These are phyloP conservation scores for Perca schrenkii DNA, from an alignment of 2,113 vertebrate species.

Conservation along the genomic window DNA sequence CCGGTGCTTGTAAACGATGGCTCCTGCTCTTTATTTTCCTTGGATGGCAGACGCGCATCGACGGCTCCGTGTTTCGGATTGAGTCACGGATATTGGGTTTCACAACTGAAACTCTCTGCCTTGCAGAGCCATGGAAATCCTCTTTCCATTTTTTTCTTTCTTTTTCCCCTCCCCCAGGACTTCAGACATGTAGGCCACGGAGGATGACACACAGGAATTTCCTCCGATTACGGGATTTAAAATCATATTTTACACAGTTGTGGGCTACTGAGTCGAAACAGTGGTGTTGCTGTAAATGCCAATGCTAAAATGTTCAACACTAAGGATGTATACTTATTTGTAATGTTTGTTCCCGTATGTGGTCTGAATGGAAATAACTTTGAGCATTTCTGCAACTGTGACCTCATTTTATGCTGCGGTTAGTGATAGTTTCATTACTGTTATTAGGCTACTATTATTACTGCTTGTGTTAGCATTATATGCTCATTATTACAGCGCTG, in stretches of 20 bases:
- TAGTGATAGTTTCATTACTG: not conserved
- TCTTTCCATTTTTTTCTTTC: slow-evolving; percentile 6
- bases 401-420: not conserved
- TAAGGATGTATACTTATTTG: not conserved
- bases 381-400: not conserved
- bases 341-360: not conserved
- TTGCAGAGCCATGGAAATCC: slow-evolving; percentile 54
- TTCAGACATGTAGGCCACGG: slow-evolving; percentile 49
- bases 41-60: slow-evolving; percentile 58
- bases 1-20: slow-evolving; percentile 40
- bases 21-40: slow-evolving; percentile 46
- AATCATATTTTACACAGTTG: slow-evolving; percentile 4
- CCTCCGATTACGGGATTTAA: slow-evolving; percentile 32
- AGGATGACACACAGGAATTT: slow-evolving; percentile 65
- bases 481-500: slow-evolving; percentile 8
- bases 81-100: slow-evolving; percentile 73
- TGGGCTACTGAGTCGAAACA: not conserved
- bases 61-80: slow-evolving; percentile 57
- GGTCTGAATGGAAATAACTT: not conserved
- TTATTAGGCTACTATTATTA: not conserved
- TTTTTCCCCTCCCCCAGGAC: slow-evolving; percentile 16
- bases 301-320: not conserved
- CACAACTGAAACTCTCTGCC: slow-evolving; percentile 55
- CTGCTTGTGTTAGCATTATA: not conserved
- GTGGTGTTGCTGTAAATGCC: not conserved